These are phyloP conservation scores for Tragelaphus oryx DNA, from an alignment of 2,797 vertebrate genomes.

Conservation along the genomic window DNA sequence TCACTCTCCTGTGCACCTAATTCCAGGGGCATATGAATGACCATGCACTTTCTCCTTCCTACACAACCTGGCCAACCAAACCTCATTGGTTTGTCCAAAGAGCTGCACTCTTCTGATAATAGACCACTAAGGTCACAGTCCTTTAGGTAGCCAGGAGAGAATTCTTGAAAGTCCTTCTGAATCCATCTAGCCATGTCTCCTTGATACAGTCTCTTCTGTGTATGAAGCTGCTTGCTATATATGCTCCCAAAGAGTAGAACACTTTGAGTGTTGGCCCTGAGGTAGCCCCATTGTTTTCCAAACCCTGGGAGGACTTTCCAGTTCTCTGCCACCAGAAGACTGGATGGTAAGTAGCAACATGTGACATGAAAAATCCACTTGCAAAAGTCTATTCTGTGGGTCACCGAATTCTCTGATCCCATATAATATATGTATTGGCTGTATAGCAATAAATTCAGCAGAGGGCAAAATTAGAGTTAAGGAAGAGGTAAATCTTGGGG, in stretches of 20 bases:
- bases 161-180: neutral
- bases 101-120: neutral
- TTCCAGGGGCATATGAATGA: neutral
- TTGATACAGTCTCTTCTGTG: neutral
- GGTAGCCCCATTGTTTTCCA: slow-evolving; percentile 48
- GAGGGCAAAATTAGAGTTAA: neutral
- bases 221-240: neutral
- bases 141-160: neutral
- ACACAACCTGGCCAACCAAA: neutral
- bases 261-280: slow-evolving; percentile 4
- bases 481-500: neutral
- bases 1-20: neutral
- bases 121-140: neutral
- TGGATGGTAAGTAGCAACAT: slow-evolving; percentile 3
- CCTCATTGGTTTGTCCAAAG: neutral
- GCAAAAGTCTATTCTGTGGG: neutral
- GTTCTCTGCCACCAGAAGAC: neutral
- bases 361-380: slow-evolving; percentile 28
- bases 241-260: neutral
- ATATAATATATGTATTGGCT: neutral
- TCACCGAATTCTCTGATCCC: neutral
- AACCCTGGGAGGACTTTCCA: slow-evolving; percentile 11
- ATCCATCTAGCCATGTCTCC: neutral
- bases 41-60: neutral
- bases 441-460: neutral